Evolutionary conservation across 2,888 invertebrate species (phyloP).

Genomic region (Mythimna albipuncta): DNA sequence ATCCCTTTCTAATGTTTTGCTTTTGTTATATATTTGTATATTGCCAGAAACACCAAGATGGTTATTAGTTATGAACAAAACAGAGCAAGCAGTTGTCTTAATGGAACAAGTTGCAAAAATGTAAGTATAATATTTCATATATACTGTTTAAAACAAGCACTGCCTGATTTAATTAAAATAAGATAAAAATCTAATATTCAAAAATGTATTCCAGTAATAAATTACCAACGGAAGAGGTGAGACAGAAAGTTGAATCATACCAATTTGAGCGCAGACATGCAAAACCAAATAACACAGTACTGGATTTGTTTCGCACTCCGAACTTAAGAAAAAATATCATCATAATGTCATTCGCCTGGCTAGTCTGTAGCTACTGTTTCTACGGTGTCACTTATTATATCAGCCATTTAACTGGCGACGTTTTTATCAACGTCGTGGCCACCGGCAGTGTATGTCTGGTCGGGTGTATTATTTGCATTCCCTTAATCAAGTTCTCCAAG

Average conservation of each 20-base stretch:
- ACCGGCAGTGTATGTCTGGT: constrained; percentile 92
- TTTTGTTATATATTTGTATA: constrained; percentile 92
- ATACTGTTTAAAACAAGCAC: too few relatives aligned
- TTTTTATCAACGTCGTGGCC: constrained; percentile 95
- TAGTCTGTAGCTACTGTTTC: constrained; percentile 93
- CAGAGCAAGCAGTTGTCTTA: constrained; percentile 91
- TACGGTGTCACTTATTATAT: constrained; percentile 96
- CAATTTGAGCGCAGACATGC: constrained; percentile 69
- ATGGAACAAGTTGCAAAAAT: constrained; percentile 92
- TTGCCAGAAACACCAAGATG: constrained; percentile 95
- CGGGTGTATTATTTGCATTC: constrained; percentile 91
- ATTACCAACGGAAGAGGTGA: constrained; percentile 83
- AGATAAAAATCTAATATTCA: not conserved
- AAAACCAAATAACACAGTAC: constrained; percentile 79
- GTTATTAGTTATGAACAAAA: constrained; percentile 92
- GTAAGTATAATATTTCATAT: constrained; percentile 63
- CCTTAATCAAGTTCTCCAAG: constrained; percentile 91
- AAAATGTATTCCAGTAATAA: constrained; percentile 75
- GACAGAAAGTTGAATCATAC: constrained; percentile 78
- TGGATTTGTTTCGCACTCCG: constrained; percentile 92
- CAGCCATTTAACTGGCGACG: constrained; percentile 93
- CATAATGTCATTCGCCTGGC: constrained; percentile 94
- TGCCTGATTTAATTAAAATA: not conserved
- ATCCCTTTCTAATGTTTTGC: constrained; percentile 89
- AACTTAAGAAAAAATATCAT: constrained; percentile 93